Evolutionary conservation across 2,888 invertebrate genomes (phyloP), one percentile per base, ranked within the genome.

Genomic region (Chironomus riparius): DNA sequence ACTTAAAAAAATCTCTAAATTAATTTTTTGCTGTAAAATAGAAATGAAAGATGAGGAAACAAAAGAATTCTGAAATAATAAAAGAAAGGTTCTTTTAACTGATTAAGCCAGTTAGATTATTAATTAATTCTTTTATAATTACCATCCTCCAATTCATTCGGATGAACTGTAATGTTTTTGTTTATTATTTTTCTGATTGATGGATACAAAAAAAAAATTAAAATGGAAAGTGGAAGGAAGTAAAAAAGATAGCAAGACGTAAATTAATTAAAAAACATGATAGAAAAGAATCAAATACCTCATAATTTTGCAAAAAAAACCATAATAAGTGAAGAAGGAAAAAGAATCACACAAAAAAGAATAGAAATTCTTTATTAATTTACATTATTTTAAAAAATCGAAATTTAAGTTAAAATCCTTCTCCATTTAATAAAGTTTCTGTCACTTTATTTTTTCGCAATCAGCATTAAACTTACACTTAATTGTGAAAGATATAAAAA

Each of bases 401-500:
- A 56, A 56, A 56, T 18, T 56, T 56, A 56, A 56, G 56, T 65
- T 28, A 56, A 62, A 38, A 73, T 47, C 72, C 62, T 73, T 56
- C 6, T 28, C 72, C 15, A 65, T 13, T 21, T 65, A 24, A 13
- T 12, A 24, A 24, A 38, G 10, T 38, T 18, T 68, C 65, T 38
- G 38, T 47, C 74, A 47, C 10, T 47, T 74, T 65, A n/a, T 72
- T 74, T 62, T 47, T 47, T 65, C 74, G 74, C 65, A 74, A 74
- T 74, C 74, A 74, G 74, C 74, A 74, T 74, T 74, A 68, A 21
- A 73, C 61, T 47, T 62, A 74, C 65, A 65, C 65, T 62, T 74
- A 62, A 74, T 48, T 62, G 74, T 74, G 74, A 74, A 74, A 21
- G 74, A 56, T 65, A 65, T 65, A 71, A 71, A n/a, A n/a, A 28